phyloP scores from a whole-genome alignment of 1,140 invertebrate species.

The Leptinotarsa lineolata region DNA sequence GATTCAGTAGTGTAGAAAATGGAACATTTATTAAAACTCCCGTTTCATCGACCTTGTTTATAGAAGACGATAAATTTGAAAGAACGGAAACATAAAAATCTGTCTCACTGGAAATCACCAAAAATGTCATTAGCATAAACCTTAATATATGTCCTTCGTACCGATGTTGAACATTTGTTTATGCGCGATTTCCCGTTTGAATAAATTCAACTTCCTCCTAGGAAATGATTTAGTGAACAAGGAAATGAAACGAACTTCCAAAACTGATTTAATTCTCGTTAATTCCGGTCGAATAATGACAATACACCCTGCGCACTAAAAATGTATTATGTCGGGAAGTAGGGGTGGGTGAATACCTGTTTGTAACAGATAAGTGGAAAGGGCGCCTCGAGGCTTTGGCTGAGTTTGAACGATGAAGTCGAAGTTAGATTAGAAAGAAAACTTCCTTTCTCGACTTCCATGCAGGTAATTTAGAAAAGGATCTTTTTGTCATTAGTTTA shows the following conservation, averaged over 20 bases:
- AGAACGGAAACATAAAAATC: too few species aligned
- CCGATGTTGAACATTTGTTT: too few species aligned
- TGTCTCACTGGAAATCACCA: too few species aligned
- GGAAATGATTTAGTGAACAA: too few species aligned
- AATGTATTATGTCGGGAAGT: conserved; percentile 12
- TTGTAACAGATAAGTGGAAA: conserved; percentile 24
- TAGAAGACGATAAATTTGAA: too few species aligned
- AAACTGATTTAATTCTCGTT: conserved; percentile 3
- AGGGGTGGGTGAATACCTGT: conserved; percentile 9
- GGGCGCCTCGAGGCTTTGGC: neutral
- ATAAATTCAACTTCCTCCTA: too few species aligned
- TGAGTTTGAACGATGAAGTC: conserved; percentile 9
- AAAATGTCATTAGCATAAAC: too few species aligned
- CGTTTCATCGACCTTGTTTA: too few species aligned
- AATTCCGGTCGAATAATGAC: neutral
- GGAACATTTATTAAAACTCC: too few species aligned
- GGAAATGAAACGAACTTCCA: conserved; percentile 6
- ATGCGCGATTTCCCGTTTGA: too few species aligned
- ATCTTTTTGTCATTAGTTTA: conserved; percentile 1
- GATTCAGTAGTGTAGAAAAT: too few species aligned
- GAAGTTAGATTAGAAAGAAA: conserved; percentile 17
- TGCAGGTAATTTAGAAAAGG: conserved; percentile 3
- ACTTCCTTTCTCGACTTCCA: neutral
- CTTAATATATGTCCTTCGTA: too few species aligned
- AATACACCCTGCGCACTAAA: conserved; percentile 10